Evolutionary conservation across 2,113 vertebrate species (phyloP), one percentile per base, ranked within the genome.

Genomic region (Nesoenas mayeri): DNA sequence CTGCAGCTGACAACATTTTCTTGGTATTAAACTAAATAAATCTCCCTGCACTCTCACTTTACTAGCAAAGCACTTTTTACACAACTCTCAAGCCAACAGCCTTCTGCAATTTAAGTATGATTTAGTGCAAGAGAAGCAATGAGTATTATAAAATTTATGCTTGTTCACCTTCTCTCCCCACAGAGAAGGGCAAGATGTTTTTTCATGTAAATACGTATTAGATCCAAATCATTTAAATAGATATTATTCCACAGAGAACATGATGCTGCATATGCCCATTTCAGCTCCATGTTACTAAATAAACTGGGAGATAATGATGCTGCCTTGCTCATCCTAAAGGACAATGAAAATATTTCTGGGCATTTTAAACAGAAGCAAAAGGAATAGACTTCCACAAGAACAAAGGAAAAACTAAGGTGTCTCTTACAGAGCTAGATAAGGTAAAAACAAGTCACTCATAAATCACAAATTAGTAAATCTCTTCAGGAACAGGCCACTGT

Each of bases 81-180:
- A 91, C 75, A 95, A 97, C 58, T 80, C 92, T 95, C 87, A 95
- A 93, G 92, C 88, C 92, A 97, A 95, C 80, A 96, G 90, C 94
- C 90, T 96, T 93, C 69, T 89, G 67, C 84, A 95, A 97, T 90
- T 96, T 97, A 97, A 95, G 93, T 86, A 88, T 90, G 92, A 95
- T 97, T 96, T 92, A 94, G 95, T 90, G 75, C 92, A 95, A 89
- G 66, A 96, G 65, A 96, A 91, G 84, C 80, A 96, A 91, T 70
- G 66, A 88, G 71, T 91, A 96, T 73, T 96, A 79, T 79, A 96
- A 97, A 97, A 96, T 94, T 89, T 94, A 95, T 91, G 89, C 85
- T 95, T 94, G 86, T 95, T 96, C 94, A 97, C 88, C 85, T 97
- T 97, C 92, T 97, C 79, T 97, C 81, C 79, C 86, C 74, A 95